These are phyloP conservation scores for Cheirogaleus major DNA, from an alignment of 2,797 vertebrate genomes.

Conservation along the genomic window DNA sequence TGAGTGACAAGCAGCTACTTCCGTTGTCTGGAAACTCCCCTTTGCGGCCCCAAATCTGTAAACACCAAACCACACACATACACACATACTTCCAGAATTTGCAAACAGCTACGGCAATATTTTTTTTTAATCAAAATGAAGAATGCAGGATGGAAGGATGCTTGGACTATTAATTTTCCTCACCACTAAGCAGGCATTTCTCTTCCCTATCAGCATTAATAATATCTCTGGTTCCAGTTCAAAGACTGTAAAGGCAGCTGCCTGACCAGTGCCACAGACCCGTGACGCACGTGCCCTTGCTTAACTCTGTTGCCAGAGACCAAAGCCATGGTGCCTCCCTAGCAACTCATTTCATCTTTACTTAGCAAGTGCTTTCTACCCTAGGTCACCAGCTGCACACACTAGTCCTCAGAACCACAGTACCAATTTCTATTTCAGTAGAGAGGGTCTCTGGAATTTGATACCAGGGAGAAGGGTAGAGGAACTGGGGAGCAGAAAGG, in stretches of 20 bases:
- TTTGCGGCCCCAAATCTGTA: constrained; percentile 68
- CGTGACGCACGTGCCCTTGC: background rate
- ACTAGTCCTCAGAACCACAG: background rate
- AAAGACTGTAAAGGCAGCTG: background rate
- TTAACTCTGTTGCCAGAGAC: constrained; percentile 51
- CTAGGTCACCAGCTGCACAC: background rate
- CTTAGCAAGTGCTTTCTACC: constrained; percentile 8
- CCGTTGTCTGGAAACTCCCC: constrained; percentile 71
- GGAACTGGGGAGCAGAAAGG: background rate
- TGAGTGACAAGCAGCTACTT: constrained; percentile 73
- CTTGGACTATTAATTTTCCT: constrained; percentile 44
- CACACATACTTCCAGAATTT: constrained; percentile 63
- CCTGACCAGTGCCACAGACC: background rate
- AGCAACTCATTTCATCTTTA: constrained; percentile 22
- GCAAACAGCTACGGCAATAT: constrained; percentile 65
- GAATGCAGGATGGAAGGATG: constrained; percentile 32
- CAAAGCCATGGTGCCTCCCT: background rate
- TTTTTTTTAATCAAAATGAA: constrained; percentile 61
- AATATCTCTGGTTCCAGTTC: constrained; percentile 52
- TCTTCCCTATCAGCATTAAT: constrained; percentile 50
- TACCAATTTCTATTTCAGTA: background rate
- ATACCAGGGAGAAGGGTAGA: background rate
- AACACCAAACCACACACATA: constrained; percentile 75
- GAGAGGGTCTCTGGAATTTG: background rate
- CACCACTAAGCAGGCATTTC: constrained; percentile 15